Conservation (phyloP, 35 echinoderm and acorn worm genomes). For the Hemicentrotus pulcherrimus region DNA sequence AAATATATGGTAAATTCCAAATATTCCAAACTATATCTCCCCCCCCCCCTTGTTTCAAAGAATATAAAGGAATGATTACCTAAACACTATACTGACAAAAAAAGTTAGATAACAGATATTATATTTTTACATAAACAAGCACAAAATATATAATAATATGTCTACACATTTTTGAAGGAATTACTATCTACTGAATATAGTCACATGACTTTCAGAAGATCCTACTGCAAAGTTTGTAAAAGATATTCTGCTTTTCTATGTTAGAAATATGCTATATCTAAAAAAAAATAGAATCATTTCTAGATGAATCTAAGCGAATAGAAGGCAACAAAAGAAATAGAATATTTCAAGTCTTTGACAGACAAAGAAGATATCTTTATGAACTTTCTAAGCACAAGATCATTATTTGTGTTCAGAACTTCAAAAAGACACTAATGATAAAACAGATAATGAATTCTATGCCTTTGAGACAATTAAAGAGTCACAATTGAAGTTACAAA, state of each 20-base stretch:
- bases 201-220: not conserved
- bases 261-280: not conserved
- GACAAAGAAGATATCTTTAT: not conserved
- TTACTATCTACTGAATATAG: not conserved
- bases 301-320: conserved; percentile 12
- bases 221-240: not conserved
- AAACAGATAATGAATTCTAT: not conserved
- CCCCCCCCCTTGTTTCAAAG: no score
- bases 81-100: no score
- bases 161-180: not conserved
- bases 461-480: no score
- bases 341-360: not conserved
- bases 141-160: not conserved
- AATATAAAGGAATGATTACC: no score
- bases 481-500: no score
- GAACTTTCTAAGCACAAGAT: conserved; percentile 9
- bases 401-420: not conserved
- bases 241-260: not conserved
- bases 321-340: not conserved
- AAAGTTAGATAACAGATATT: no score
- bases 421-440: not conserved
- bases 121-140: not conserved
- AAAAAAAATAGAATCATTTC: not conserved
- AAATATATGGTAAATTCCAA: no score
- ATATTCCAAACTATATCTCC: no score